Evolutionary conservation across 2,113 vertebrate genomes (phyloP), one percentile per base, ranked within the genome.

Genomic region (Catagonus wagneri): DNA sequence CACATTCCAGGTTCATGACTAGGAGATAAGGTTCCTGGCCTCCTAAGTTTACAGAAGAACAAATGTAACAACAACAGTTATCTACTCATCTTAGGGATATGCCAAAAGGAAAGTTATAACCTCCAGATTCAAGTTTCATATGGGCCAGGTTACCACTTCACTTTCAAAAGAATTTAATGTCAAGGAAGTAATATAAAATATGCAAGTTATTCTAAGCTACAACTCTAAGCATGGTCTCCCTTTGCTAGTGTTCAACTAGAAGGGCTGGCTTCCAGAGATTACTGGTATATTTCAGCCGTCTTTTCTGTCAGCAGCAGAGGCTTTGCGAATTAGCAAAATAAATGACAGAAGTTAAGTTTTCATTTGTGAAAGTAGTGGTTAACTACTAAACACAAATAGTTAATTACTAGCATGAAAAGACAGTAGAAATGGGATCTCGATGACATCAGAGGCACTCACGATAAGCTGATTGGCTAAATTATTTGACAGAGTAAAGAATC

Each of bases 281-380:
- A 65, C 12, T 68, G 7, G 7, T 27, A 74, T 13, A 27, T 68
- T 93, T 84, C 56, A 69, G 16, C 66, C 66, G 66, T 36, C 60
- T 76, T 76, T 75, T 74, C 83, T 50, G 20, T 85, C n/a, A 91
- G 68, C 9, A 76, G 56, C 22, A 84, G 39, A 79, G 17, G 10
- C 29, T 89, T 63, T 90, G 52, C 25, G 87, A 89, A 76, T 52
- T 25, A 81, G n/a, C n/a, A 44, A 72, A 88, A 23, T 52, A 94
- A 80, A 65, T n/a, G 29, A 86, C 4, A 72, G 61, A 75, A 80
- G 16, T 85, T 85, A 75, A 36, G 29, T 72, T 87, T 94, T 85
- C 66, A 74, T 65, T 94, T 94, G 72, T 89, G 32, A 91, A 90
- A 83, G n/a, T 17, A 85, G 8, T 29, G 9, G 27, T 83, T 87